These are phyloP conservation scores for Parauchenoglanis punctatus DNA, from an alignment of 2,797 vertebrate species.

Conservation along the genomic window DNA sequence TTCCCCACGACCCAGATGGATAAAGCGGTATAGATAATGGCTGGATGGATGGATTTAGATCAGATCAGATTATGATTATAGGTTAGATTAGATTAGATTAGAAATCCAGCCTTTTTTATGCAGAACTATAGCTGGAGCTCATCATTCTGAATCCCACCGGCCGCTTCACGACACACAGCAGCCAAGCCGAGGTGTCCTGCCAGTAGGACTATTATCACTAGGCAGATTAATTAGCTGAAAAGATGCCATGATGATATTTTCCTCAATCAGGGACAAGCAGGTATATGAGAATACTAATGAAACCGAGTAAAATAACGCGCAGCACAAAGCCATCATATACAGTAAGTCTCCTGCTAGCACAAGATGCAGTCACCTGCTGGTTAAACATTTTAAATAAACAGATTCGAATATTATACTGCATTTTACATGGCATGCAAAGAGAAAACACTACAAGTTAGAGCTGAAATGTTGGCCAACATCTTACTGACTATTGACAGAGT, in stretches of 20 bases:
- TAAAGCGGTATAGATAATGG: no score
- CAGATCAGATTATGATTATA: neutral
- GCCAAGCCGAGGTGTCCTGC: neutral
- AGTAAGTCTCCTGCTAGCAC: neutral
- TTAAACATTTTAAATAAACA: neutral
- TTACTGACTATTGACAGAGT: neutral
- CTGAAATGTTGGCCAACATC: neutral
- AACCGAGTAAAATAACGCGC: neutral
- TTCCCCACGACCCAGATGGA: no score
- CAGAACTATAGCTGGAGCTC: slow-evolving; percentile 5
- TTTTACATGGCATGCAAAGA: neutral
- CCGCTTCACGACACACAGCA: neutral
- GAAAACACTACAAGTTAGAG: neutral
- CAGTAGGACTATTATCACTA: neutral
- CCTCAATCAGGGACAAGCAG: neutral
- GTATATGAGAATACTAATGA: slow-evolving; percentile 1
- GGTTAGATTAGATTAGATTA: neutral
- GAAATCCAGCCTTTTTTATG: neutral
- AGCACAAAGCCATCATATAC: neutral
- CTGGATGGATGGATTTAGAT: no score
- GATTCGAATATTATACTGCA: neutral
- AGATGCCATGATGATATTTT: slow-evolving; percentile 2
- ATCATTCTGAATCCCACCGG: slow-evolving; percentile 2
- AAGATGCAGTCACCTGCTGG: neutral
- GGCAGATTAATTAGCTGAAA: slow-evolving; percentile 3